Percentiles rank a stretch among this genome's conserved stretches.
These are phyloP conservation scores for Pongo abelii DNA, from an alignment of 2,113 vertebrate genomes.

Conservation along the genomic window DNA sequence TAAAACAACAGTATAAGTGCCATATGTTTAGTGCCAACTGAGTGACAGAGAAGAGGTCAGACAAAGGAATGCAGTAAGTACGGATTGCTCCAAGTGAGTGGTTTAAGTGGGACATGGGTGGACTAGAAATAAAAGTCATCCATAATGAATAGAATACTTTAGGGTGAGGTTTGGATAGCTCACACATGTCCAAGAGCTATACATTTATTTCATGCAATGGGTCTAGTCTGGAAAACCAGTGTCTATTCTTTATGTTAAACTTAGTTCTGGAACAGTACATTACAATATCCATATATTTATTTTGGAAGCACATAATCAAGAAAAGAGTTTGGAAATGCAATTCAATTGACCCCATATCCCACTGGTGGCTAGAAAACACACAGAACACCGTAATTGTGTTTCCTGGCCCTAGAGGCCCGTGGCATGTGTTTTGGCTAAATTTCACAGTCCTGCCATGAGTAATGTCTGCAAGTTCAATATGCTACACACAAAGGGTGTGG, in stretches of 20 bases:
- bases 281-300: background rate
- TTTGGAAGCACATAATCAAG: background rate
- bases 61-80: background rate
- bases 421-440: slow-evolving; percentile 52
- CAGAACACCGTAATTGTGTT: slow-evolving; percentile 56
- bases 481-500: slow-evolving; percentile 15
- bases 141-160: background rate
- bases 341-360: background rate
- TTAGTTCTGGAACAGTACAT: background rate
- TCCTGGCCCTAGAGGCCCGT: slow-evolving; percentile 31
- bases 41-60: background rate
- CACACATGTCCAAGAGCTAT: too few species aligned
- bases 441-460: background rate
- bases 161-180: background rate
- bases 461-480: slow-evolving; percentile 38
- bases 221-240: background rate
- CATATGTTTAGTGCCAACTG: background rate
- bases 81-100: background rate
- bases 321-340: background rate
- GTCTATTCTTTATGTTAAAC: background rate
- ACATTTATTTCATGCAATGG: background rate
- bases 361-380: background rate
- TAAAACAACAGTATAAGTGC: background rate
- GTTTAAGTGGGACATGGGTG: background rate
- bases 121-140: background rate